Evolutionary conservation across 2,888 invertebrate species (phyloP), one percentile per base, ranked within the genome.

Genomic region (Acronicta alni): DNA sequence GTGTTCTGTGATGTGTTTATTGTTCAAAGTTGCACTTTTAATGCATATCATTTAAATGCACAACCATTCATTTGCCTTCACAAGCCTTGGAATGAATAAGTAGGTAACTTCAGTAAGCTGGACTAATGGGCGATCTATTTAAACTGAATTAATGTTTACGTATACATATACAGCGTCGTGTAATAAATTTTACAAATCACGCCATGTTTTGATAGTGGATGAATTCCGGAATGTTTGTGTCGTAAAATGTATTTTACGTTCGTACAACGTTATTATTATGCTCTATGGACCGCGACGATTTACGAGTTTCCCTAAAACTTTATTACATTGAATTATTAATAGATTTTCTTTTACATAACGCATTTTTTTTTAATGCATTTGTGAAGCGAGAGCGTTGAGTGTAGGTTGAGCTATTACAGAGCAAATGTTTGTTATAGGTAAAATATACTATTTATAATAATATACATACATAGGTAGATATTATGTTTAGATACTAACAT

Each of bases 201-300:
- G 67, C 68, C 61, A 72, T 85, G 80, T 86, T 85, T 81, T 84
- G 84, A 84, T 85, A 84, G 80, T 78, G 78, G 58, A 75, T 71
- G 72, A 65, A 68, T 75, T 69, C 78, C 72, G 81, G 83, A 84
- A 86, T 84, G 82, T 84, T 85, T 82, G 79, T 67, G 76, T 89
- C 90, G 86, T 92, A 88, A 92, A 90, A 87, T 43, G 75, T 75
- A 77, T 88, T 91, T 91, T 89, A 91, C 82, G 87, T 84, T 82
- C 87, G 71, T 80, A 80, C 82, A 84, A 83, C 60, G 79, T 85
- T 88, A 84, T 87, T 91, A 87, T 86, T 83, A 84, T 84, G 80
- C 77, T 82, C 81, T 81, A 82, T 82, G 80, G 83, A 80, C 82
- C 81, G 80, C 77, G 81, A 81, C 79, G 79, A 85, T 90, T 90